These are phyloP conservation scores for Zaprionus bogoriensis DNA, from an alignment of 2,888 invertebrate genomes.

Conservation along the genomic window DNA sequence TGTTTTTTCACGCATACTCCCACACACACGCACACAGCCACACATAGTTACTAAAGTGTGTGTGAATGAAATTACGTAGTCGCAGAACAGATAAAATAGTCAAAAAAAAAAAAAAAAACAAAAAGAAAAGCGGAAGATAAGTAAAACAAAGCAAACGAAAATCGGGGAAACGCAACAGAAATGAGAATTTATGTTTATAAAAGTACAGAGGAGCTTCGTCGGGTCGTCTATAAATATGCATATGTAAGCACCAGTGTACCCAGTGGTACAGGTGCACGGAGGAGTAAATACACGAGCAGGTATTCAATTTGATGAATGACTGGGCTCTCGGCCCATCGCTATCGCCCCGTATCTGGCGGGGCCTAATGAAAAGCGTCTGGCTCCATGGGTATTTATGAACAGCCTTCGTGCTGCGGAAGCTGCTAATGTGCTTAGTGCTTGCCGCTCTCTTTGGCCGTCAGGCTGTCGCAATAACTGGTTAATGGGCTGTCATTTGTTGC, in stretches of 20 bases:
- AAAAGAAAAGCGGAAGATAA: slow-evolving; percentile 15
- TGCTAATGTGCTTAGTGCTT: slow-evolving; percentile 70
- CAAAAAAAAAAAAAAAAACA: slow-evolving; percentile 40
- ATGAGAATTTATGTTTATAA: slow-evolving; percentile 74
- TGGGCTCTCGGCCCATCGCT: slow-evolving; percentile 8
- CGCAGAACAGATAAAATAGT: slow-evolving; percentile 52
- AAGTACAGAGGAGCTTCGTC: slow-evolving; percentile 26
- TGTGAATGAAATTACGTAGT: slow-evolving; percentile 58
- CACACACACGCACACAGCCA: slow-evolving; percentile 4
- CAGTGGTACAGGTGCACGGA: no score
- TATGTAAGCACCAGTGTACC: slow-evolving; percentile 54
- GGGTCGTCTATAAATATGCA: slow-evolving; percentile 45
- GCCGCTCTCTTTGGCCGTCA: slow-evolving; percentile 45
- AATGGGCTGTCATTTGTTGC: slow-evolving; percentile 68
- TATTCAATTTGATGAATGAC: not conserved
- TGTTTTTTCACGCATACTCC: slow-evolving; percentile 1
- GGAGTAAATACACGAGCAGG: not conserved
- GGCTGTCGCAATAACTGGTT: slow-evolving; percentile 68
- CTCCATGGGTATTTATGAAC: slow-evolving; percentile 65
- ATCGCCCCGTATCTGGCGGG: not conserved
- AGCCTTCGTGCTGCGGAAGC: slow-evolving; percentile 56
- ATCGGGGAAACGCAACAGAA: slow-evolving; percentile 74
- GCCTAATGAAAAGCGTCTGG: slow-evolving; percentile 39
- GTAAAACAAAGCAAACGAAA: slow-evolving; percentile 39
- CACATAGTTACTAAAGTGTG: slow-evolving; percentile 17